phyloP scores from a whole-genome alignment of 2,797 vertebrate genomes.

The Podarcis siculus region DNA sequence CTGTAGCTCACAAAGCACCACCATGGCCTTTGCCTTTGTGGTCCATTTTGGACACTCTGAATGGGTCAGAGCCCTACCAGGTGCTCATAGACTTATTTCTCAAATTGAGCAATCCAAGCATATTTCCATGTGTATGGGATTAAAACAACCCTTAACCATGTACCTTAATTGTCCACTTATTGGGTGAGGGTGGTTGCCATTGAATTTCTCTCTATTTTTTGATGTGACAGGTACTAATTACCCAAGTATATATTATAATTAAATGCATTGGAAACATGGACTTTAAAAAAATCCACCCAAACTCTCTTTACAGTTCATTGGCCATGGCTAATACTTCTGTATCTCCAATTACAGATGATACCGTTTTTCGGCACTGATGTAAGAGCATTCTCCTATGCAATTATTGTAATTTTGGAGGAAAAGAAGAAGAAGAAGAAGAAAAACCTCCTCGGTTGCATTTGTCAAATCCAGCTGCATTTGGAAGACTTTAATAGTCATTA shows the following conservation, averaged over 20 bases:
- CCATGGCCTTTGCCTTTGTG: background rate
- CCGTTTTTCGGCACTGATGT: background rate
- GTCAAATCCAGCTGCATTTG: slow-evolving; percentile 17
- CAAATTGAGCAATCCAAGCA: slow-evolving; percentile 1
- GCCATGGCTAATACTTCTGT: background rate
- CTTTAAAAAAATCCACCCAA: slow-evolving; percentile 5
- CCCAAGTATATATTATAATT: slow-evolving; percentile 6
- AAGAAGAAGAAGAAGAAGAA: background rate
- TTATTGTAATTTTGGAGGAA: background rate
- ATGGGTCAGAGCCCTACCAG: background rate
- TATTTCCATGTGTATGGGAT: slow-evolving; percentile 1
- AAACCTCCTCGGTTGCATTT: background rate
- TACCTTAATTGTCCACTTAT: background rate
- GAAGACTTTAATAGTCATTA: background rate
- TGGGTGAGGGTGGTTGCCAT: background rate
- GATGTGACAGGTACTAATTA: slow-evolving; percentile 12
- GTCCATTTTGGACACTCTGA: background rate
- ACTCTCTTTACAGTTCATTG: slow-evolving; percentile 13
- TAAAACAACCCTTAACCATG: background rate
- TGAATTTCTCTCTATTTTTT: background rate
- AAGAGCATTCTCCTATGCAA: background rate
- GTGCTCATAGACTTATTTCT: background rate
- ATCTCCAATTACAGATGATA: slow-evolving; percentile 5
- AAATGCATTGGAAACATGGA: background rate
- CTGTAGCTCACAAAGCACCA: background rate